Conservation (phyloP, 2,113 vertebrate species). For the Myiopsitta monachus region DNA sequence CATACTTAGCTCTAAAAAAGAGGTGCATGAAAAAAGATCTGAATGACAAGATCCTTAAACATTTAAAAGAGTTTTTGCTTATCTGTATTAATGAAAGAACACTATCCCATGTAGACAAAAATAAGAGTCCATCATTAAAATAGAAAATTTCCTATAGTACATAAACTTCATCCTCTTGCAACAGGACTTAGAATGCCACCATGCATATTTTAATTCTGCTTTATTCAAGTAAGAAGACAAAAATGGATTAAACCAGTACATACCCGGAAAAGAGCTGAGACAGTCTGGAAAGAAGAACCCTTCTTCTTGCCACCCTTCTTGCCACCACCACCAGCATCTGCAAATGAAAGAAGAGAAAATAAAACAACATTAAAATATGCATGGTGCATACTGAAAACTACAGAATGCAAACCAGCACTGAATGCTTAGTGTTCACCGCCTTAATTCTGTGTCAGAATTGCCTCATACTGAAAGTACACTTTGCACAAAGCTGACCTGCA, state of each 20-base stretch:
- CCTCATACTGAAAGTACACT: accelerated
- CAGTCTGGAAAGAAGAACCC: slow-evolving; percentile 57
- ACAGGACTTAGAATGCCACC: neutral
- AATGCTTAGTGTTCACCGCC: neutral
- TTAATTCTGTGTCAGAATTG: neutral
- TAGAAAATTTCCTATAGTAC: neutral
- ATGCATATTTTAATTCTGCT: neutral
- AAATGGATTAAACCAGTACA: neutral
- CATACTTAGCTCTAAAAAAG: neutral
- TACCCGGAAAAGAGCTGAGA: slow-evolving; percentile 43
- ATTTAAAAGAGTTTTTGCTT: neutral
- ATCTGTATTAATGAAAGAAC: neutral
- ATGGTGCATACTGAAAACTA: neutral
- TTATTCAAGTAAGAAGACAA: neutral
- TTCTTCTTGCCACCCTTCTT: slow-evolving; percentile 58
- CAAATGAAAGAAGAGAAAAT: neutral
- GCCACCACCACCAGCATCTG: slow-evolving; percentile 41
- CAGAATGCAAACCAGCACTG: neutral
- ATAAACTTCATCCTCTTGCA: neutral
- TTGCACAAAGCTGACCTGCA: neutral
- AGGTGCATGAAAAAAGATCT: neutral
- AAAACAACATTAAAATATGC: neutral
- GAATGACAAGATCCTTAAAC: neutral
- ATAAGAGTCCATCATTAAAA: neutral
- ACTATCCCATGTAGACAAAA: neutral